A percentile compares a stretch with the other conserved stretches of the same genome.
These are phyloP conservation scores for Aelia acuminata DNA, from an alignment of 2,888 invertebrate genomes.

Conservation along the genomic window DNA sequence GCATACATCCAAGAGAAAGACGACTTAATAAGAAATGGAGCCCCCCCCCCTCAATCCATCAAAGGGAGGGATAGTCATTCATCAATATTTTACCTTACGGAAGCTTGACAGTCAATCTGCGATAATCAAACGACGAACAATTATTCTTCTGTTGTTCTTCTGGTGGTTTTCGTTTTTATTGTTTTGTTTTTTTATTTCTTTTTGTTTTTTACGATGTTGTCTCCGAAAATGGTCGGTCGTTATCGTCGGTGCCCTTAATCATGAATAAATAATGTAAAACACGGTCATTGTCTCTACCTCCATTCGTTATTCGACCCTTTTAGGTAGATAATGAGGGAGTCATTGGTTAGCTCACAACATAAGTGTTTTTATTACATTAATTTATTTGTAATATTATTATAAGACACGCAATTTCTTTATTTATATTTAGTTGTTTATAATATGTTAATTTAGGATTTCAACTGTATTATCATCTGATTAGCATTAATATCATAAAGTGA, in stretches of 20 bases:
- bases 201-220: background rate
- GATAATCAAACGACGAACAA: slow-evolving; percentile 21
- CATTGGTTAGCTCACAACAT: background rate
- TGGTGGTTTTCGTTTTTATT: background rate
- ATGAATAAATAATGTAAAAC: slow-evolving; percentile 21
- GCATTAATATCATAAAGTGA: too few species aligned
- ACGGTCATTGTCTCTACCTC: background rate
- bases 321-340: background rate
- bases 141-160: slow-evolving; percentile 23
- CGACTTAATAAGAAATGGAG: background rate
- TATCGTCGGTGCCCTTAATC: background rate
- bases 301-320: background rate
- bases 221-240: slow-evolving; percentile 6
- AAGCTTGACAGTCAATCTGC: slow-evolving; percentile 18
- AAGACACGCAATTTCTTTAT: too few species aligned
- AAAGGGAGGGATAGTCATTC: background rate
- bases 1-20: slow-evolving; percentile 18
- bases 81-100: slow-evolving; percentile 16
- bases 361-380: background rate
- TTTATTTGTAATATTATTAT: background rate
- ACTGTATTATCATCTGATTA: too few species aligned
- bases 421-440: too few species aligned
- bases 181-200: background rate
- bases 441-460: too few species aligned
- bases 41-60: background rate